Evolutionary conservation across 2,888 invertebrate genomes (phyloP), one percentile per base, ranked within the genome.

Genomic region (Sicus ferrugineus): DNA sequence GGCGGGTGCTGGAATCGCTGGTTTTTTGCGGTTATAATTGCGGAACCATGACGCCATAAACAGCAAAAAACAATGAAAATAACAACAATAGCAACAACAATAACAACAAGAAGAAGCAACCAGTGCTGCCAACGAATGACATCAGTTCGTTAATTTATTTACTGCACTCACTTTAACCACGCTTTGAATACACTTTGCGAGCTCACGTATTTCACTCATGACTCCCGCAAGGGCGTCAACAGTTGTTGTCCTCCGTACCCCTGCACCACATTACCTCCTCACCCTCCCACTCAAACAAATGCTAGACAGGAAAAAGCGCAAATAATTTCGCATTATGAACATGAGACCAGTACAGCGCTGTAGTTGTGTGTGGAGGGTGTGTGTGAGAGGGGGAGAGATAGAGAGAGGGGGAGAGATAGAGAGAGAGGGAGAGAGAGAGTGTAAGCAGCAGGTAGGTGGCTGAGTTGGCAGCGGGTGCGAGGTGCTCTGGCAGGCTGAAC

Each of bases 261-360:
- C n/a, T n/a, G n/a, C n/a, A n/a, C n/a, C n/a, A n/a, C n/a, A n/a
- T n/a, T n/a, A n/a, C n/a, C n/a, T n/a, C n/a, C n/a, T n/a, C n/a
- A n/a, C n/a, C n/a, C n/a, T n/a, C n/a, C n/a, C n/a, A n/a, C n/a
- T n/a, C n/a, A n/a, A n/a, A n/a, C n/a, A n/a, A n/a, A n/a, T n/a
- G n/a, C 66, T 30, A 58, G 66, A 67, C 66, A 46, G 56, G 30
- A 63, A 38, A 66, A 54, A 66, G 66, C 38, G 56, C 54, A 66
- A 56, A 42, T 56, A 46, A 66, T 42, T 66, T 66, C 46, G 42
- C 66, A 58, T 66, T 52, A 65, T 65, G 34, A 63, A 48, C 63
- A 63, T 50, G 48, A 46, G 21, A 9, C 50, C 30, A 28, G 42
- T 2, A 38, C 38, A 42, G 42, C 21, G n/a, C n/a, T 14, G 9